Conservation (phyloP, 2,888 invertebrate species). For the Drosophila stalkeri region DNA sequence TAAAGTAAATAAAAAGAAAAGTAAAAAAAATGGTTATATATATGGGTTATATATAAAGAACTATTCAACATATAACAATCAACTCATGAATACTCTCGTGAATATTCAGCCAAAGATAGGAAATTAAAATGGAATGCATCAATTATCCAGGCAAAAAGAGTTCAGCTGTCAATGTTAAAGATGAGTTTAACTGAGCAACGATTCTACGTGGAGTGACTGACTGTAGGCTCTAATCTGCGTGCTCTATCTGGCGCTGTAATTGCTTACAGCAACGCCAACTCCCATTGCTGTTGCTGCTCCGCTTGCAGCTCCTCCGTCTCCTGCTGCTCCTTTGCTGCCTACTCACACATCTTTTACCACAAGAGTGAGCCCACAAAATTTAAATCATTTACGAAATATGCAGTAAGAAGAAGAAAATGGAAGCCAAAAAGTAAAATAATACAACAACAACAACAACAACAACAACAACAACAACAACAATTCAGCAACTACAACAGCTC, state of each 20-base stretch:
- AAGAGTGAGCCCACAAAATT: constrained; percentile 46
- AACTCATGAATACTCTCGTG: too few species aligned
- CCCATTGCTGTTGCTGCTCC: not conserved
- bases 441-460: constrained; percentile 39
- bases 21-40: too few species aligned
- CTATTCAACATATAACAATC: not conserved
- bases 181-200: not conserved
- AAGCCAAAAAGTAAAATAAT: constrained; percentile 70
- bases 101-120: not conserved
- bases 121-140: constrained; percentile 10
- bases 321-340: not conserved
- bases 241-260: constrained; percentile 19
- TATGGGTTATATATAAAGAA: too few species aligned
- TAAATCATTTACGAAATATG: constrained; percentile 73
- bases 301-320: too few species aligned
- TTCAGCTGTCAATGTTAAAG: constrained; percentile 1
- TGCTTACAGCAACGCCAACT: constrained; percentile 12
- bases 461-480: constrained; percentile 38
- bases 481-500: constrained; percentile 19
- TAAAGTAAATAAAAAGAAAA: too few species aligned
- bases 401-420: constrained; percentile 54
- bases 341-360: constrained; percentile 4
- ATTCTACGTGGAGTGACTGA: not conserved
- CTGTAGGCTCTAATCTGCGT: constrained; percentile 8
- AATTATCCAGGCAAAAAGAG: not conserved